Evolutionary conservation across 1,140 invertebrate genomes (phyloP).

Genomic region (Ostrea denselamellosa): DNA sequence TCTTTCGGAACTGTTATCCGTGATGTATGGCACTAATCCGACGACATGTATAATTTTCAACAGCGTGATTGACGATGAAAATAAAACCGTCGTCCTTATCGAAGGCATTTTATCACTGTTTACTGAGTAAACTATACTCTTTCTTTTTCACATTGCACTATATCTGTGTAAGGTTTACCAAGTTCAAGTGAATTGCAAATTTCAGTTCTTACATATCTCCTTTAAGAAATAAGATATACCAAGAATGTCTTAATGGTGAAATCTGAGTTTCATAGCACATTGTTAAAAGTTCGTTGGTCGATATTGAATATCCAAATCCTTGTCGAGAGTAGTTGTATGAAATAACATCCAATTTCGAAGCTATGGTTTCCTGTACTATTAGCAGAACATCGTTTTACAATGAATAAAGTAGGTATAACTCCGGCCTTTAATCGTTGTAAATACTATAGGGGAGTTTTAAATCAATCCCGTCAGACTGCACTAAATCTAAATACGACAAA

Average conservation of each 20-base stretch:
- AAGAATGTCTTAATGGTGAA: slow-evolving; percentile 16
- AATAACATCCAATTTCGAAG: not conserved
- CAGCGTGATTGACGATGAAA: slow-evolving; percentile 48
- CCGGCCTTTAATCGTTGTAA: not conserved
- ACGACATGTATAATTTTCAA: slow-evolving; percentile 48
- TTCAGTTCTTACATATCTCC: slow-evolving; percentile 7
- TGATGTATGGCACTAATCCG: slow-evolving; percentile 53
- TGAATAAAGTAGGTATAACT: slow-evolving; percentile 10
- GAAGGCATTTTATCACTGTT: not conserved
- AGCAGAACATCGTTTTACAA: not conserved
- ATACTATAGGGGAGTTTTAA: slow-evolving; percentile 9
- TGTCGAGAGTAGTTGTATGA: not conserved
- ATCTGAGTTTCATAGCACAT: not conserved
- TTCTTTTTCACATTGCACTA: not conserved
- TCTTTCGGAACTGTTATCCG: slow-evolving; percentile 56
- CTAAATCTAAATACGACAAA: not conserved
- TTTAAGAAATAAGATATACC: not conserved
- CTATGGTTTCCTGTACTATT: not conserved
- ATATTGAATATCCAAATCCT: not conserved
- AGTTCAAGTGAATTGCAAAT: not conserved
- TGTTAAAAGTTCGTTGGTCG: not conserved
- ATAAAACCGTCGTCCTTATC: slow-evolving; percentile 25
- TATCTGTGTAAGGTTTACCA: not conserved
- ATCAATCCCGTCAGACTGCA: slow-evolving; percentile 17
- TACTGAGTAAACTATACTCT: not conserved